phyloP scores from a whole-genome alignment of 2,888 invertebrate species.

The Brachyopa scutellaris region DNA sequence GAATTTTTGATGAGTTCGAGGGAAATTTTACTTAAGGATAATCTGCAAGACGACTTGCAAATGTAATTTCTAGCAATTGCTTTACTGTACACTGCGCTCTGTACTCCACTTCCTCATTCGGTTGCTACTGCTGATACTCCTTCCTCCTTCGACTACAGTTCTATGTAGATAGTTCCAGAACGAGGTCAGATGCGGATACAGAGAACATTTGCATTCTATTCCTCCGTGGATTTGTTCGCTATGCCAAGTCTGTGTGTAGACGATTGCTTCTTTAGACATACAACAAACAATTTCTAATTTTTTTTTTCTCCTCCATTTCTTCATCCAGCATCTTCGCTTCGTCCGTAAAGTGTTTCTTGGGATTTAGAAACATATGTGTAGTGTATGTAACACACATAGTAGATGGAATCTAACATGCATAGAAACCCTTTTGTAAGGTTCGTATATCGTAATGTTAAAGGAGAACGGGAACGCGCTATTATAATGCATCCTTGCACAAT shows the following conservation, averaged over 20 bases:
- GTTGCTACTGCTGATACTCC: neutral
- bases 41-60: slow-evolving; percentile 71
- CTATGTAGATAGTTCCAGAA: slow-evolving; percentile 41
- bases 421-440: slow-evolving; percentile 10
- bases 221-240: slow-evolving; percentile 51
- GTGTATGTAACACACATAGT: neutral
- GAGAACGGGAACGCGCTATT: slow-evolving; percentile 16
- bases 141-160: neutral
- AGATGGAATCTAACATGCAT: slow-evolving; percentile 15
- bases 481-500: slow-evolving; percentile 19
- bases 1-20: slow-evolving; percentile 72
- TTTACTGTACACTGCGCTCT: slow-evolving; percentile 27
- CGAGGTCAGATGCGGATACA: slow-evolving; percentile 61
- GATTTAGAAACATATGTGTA: slow-evolving; percentile 6
- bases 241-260: slow-evolving; percentile 26
- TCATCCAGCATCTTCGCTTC: slow-evolving; percentile 22
- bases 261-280: slow-evolving; percentile 37
- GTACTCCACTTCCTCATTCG: slow-evolving; percentile 32
- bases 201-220: slow-evolving; percentile 61
- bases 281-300: slow-evolving; percentile 30
- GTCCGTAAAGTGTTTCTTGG: slow-evolving; percentile 27
- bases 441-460: slow-evolving; percentile 25
- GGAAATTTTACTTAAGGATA: slow-evolving; percentile 70
- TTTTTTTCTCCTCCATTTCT: neutral
- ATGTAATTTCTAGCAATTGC: slow-evolving; percentile 72